phyloP scores from a whole-genome alignment of 2,797 vertebrate genomes.

The Arrhamphus sclerolepis region DNA sequence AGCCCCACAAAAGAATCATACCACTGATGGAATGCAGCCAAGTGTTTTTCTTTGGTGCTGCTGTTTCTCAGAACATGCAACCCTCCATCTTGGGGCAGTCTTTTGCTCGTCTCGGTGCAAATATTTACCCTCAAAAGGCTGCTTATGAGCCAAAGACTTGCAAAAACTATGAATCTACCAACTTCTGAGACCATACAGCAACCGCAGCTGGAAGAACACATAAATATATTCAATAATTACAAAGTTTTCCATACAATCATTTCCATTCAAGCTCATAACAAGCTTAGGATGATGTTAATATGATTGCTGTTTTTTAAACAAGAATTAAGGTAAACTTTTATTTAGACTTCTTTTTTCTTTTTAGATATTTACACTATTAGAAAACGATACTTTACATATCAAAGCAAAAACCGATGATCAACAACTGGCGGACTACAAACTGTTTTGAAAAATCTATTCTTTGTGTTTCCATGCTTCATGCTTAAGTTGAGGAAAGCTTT shows the following conservation, averaged over 20 bases:
- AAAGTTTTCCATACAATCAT: conserved; percentile 27
- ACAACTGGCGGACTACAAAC: too few relatives aligned
- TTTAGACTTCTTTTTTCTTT: too few relatives aligned
- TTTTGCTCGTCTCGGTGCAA: conserved; percentile 25
- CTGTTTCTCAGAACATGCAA: not conserved
- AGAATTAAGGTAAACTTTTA: too few relatives aligned
- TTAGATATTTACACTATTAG: too few relatives aligned
- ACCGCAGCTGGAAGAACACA: conserved; percentile 12
- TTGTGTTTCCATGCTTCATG: too few relatives aligned
- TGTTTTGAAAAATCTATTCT: too few relatives aligned
- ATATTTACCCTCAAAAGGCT: conserved; percentile 29
- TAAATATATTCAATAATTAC: conserved; percentile 23
- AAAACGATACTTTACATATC: too few relatives aligned
- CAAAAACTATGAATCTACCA: conserved; percentile 22
- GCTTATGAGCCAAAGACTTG: conserved; percentile 21
- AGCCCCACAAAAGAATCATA: not conserved
- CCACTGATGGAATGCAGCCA: not conserved
- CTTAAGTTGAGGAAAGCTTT: too few relatives aligned
- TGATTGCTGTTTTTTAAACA: not conserved
- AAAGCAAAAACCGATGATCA: too few relatives aligned
- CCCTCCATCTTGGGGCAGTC: not conserved
- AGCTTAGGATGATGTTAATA: too few relatives aligned
- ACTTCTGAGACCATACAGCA: not conserved
- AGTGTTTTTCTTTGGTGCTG: conserved; percentile 13
- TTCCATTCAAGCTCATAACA: not conserved